These are phyloP conservation scores for Coenonympha arcania DNA, from an alignment of 2,888 invertebrate genomes.

Conservation along the genomic window DNA sequence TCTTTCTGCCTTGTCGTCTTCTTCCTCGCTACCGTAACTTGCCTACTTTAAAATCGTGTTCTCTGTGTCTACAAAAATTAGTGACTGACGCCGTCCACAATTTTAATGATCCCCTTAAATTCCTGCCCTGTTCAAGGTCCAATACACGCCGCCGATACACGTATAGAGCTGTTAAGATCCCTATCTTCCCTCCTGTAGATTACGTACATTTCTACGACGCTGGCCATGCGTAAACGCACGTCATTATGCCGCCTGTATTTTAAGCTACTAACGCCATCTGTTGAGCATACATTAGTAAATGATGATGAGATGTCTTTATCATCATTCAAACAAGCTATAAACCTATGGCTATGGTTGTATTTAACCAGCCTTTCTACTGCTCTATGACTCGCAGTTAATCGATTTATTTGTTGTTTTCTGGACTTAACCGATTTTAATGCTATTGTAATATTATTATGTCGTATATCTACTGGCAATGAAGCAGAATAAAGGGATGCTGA, in stretches of 20 bases:
- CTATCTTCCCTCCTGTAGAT: conserved; percentile 53
- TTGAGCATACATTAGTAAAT: neutral
- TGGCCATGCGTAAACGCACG: conserved; percentile 49
- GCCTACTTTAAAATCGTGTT: neutral
- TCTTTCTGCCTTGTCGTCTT: too few species aligned
- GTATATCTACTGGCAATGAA: too few species aligned
- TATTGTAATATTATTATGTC: too few species aligned
- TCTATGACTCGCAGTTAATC: too few species aligned
- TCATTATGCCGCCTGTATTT: conserved; percentile 13
- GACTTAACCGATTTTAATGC: too few species aligned
- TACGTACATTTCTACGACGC: conserved; percentile 18
- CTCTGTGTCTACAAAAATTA: neutral
- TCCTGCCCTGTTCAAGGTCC: conserved; percentile 16
- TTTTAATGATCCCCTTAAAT: conserved; percentile 19
- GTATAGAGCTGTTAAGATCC: conserved; percentile 52
- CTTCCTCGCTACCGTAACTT: too few species aligned
- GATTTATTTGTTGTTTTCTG: too few species aligned
- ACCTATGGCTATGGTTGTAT: too few species aligned
- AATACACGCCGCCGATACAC: conserved; percentile 23
- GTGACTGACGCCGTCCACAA: neutral
- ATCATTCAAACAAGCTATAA: too few species aligned
- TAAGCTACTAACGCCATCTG: conserved; percentile 29
- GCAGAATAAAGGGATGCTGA: too few species aligned
- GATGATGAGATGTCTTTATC: too few species aligned
- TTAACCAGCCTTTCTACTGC: too few species aligned